Percentiles rank a stretch among this genome's conserved stretches.
Conservation (phyloP, 2,113 vertebrate genomes). For the Mirounga angustirostris region DNA sequence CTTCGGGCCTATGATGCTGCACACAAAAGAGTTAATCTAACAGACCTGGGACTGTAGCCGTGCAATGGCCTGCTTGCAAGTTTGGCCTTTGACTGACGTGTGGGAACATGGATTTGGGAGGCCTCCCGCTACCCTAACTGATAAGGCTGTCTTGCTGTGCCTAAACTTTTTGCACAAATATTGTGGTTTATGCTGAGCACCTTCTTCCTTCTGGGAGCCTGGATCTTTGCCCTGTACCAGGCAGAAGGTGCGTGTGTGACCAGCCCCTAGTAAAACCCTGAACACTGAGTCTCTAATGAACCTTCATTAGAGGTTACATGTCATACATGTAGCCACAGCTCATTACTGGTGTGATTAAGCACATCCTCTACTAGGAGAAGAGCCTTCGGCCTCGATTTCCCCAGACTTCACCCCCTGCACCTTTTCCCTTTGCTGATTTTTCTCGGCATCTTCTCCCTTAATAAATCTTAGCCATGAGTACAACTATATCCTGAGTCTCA, state of each 20-base stretch:
- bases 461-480: not conserved
- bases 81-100: no score
- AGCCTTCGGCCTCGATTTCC: not conserved
- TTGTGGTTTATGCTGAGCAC: not conserved
- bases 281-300: not conserved
- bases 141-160: not conserved
- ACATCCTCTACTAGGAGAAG: not conserved
- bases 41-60: no score
- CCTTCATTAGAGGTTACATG: no score
- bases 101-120: not conserved
- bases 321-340: fast-evolving
- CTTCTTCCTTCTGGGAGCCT: not conserved
- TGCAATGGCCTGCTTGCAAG: not conserved
- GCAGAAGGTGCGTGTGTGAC: not conserved
- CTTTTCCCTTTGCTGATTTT: not conserved
- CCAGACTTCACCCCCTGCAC: fast-evolving
- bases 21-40: not conserved
- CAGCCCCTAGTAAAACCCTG: not conserved
- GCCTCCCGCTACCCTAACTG: not conserved
- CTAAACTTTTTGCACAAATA: not conserved
- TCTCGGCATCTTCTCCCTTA: not conserved
- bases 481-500: not conserved
- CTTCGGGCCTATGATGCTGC: not conserved
- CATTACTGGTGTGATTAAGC: not conserved
- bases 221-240: not conserved